Percentiles rank a stretch among this genome's conserved stretches.
Evolutionary conservation across 2,888 invertebrate genomes (phyloP).

Genomic region (Netelia melanura): DNA sequence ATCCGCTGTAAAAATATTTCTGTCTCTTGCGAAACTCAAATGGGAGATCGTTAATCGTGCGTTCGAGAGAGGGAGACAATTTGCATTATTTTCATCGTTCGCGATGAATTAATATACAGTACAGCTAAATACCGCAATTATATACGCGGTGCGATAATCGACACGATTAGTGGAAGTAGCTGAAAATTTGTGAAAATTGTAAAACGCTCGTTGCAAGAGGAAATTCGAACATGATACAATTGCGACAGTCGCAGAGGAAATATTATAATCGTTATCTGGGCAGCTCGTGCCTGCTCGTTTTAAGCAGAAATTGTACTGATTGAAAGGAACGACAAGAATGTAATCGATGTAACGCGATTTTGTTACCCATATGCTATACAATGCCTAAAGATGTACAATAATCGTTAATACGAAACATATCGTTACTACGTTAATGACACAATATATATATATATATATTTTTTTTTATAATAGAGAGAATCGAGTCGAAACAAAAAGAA

Average conservation of each 20-base stretch:
- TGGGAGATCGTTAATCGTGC: neutral
- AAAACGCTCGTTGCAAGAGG: conserved; percentile 4
- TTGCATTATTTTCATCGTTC: neutral
- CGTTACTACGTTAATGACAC: conserved; percentile 62
- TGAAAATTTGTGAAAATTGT: neutral
- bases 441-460: conserved; percentile 34
- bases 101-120: neutral
- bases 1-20: neutral
- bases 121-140: neutral
- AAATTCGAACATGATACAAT: conserved; percentile 1
- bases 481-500: conserved; percentile 22
- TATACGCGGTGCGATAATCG: neutral
- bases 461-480: conserved; percentile 40
- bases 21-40: neutral
- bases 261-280: conserved; percentile 5
- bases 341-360: neutral
- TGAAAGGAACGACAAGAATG: neutral
- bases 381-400: conserved; percentile 67
- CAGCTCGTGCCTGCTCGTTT: neutral
- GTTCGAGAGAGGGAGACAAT: neutral
- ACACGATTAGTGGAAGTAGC: neutral
- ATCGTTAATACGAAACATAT: conserved; percentile 68
- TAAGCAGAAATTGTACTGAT: neutral
- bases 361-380: conserved; percentile 24
- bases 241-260: neutral